These are phyloP conservation scores for Trematomus bernacchii DNA, from an alignment of 2,797 vertebrate genomes.

Conservation along the genomic window DNA sequence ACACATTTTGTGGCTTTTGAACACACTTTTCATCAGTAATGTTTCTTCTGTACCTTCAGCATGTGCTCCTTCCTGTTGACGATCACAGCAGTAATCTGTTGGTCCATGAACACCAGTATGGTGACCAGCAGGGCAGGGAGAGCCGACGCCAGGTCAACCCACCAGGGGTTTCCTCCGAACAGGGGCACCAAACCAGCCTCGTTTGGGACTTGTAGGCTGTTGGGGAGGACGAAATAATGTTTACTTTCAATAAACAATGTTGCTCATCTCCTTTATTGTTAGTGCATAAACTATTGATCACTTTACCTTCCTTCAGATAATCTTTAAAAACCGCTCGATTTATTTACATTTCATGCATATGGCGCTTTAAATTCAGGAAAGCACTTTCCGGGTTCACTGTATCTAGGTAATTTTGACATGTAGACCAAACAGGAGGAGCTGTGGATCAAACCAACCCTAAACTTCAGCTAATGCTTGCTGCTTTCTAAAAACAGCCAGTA, in stretches of 20 bases:
- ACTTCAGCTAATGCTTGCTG: too few relatives aligned
- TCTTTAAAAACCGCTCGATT: background rate
- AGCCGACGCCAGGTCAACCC: slow-evolving; percentile 93
- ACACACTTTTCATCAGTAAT: background rate
- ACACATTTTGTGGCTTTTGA: background rate
- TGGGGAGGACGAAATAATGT: background rate
- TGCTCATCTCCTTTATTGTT: background rate
- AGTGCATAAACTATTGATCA: background rate
- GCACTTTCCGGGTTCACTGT: too few relatives aligned
- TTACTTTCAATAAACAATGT: too few relatives aligned
- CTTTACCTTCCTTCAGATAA: background rate
- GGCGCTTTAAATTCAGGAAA: background rate
- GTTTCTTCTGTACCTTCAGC: slow-evolving; percentile 88
- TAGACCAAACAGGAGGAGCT: too few relatives aligned
- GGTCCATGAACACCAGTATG: slow-evolving; percentile 99
- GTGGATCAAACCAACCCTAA: too few relatives aligned
- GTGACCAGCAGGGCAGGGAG: slow-evolving; percentile 96
- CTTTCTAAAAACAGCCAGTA: too few relatives aligned
- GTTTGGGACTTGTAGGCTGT: slow-evolving; percentile 92
- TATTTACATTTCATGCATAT: background rate
- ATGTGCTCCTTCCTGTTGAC: slow-evolving; percentile 99
- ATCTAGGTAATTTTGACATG: too few relatives aligned
- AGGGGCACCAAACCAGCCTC: slow-evolving; percentile 95
- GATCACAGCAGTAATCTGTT: slow-evolving; percentile 98
- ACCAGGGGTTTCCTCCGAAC: slow-evolving; percentile 97